These are phyloP conservation scores for Strix uralensis DNA, from an alignment of 2,113 vertebrate genomes.

Conservation along the genomic window DNA sequence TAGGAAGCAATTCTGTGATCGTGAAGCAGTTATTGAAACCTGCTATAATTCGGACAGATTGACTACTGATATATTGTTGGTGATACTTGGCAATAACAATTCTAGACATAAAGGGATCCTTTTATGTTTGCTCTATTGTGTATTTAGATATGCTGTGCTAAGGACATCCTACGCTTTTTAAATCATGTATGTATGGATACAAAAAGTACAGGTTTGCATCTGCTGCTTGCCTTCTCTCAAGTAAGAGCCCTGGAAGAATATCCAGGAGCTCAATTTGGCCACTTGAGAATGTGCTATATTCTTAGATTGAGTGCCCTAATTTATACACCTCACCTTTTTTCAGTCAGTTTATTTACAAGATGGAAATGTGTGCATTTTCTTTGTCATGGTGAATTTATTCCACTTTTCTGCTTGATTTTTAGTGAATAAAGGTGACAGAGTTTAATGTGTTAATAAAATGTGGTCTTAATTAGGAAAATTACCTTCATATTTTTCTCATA, in stretches of 20 bases:
- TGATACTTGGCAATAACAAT: not conserved
- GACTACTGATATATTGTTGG: not conserved
- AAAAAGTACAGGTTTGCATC: not conserved
- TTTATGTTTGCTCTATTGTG: not conserved
- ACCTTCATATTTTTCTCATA: conserved; percentile 52
- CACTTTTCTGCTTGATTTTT: conserved; percentile 43
- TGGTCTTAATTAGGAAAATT: conserved; percentile 59
- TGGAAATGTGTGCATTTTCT: not conserved
- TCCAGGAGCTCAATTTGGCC: not conserved
- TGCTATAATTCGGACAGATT: not conserved
- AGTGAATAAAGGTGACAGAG: conserved; percentile 23
- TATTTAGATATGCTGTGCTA: not conserved
- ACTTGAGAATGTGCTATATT: not conserved
- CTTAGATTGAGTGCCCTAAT: conserved; percentile 12
- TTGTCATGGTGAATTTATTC: conserved; percentile 35
- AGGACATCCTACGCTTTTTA: not conserved
- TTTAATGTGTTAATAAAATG: conserved; percentile 53
- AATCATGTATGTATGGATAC: not conserved
- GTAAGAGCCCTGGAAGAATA: not conserved
- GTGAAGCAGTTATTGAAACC: conserved; percentile 4
- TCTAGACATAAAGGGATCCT: not conserved
- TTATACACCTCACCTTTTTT: not conserved
- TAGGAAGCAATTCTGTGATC: conserved; percentile 17
- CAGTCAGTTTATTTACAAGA: conserved; percentile 9
- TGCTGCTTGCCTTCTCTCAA: not conserved